Evolutionary conservation across 2,797 vertebrate genomes (phyloP).

Genomic region (Acomys russatus): DNA sequence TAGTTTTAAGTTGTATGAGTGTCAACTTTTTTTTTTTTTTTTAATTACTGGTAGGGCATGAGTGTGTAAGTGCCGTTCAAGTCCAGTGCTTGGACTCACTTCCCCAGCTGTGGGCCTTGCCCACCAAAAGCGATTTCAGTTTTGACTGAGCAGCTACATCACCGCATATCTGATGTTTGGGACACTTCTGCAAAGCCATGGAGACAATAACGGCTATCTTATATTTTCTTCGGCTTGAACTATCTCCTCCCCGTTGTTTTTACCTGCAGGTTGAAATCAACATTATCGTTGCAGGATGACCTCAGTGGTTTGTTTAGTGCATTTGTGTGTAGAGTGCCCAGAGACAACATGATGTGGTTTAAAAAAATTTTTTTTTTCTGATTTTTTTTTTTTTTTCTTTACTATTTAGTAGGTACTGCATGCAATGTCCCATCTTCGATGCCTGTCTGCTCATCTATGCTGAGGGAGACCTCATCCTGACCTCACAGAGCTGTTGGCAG

Average conservation of each 20-base stretch:
- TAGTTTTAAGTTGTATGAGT: background rate
- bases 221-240: background rate
- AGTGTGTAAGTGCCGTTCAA: background rate
- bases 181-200: background rate
- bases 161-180: background rate
- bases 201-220: background rate
- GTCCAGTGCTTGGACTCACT: background rate
- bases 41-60: background rate
- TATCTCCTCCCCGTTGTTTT: constrained; percentile 19
- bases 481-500: constrained; percentile 2
- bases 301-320: background rate
- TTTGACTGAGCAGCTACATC: background rate
- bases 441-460: constrained; percentile 46
- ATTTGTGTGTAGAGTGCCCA: background rate
- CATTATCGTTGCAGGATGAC: background rate
- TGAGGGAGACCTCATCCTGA: constrained; percentile 36
- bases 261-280: constrained; percentile 4
- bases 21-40: background rate
- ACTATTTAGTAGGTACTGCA: background rate
- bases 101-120: background rate
- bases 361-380: background rate
- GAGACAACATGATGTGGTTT: background rate
- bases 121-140: background rate
- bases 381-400: background rate
- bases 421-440: background rate